Percentiles rank a stretch among this genome's conserved stretches.
These are phyloP conservation scores for Gila robusta DNA, from an alignment of 2,797 vertebrate genomes.

Conservation along the genomic window DNA sequence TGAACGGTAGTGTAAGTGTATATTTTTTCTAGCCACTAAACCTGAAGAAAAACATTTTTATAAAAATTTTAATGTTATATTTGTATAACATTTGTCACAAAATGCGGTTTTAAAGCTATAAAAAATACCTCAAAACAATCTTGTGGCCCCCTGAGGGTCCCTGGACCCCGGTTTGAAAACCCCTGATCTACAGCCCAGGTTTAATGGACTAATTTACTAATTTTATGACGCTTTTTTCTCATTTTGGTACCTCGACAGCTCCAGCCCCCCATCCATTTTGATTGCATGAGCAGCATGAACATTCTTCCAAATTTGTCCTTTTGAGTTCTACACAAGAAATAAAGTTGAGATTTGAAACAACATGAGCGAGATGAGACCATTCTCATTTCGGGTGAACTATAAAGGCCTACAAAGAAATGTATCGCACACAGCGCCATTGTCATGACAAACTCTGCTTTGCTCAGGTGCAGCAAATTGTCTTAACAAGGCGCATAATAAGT, in stretches of 20 bases:
- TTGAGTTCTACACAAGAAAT: background rate
- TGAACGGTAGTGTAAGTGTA: background rate
- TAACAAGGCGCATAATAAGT: constrained; percentile 53
- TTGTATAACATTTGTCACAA: background rate
- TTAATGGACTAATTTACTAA: background rate
- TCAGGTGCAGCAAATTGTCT: constrained; percentile 49
- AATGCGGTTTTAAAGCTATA: background rate
- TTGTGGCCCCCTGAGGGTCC: background rate
- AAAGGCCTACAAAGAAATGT: background rate
- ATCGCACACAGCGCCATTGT: background rate
- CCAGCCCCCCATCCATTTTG: background rate
- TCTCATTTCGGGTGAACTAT: background rate
- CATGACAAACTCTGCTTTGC: constrained; percentile 30
- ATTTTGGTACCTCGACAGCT: background rate
- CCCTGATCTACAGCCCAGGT: background rate
- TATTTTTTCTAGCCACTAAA: background rate
- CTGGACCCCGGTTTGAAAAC: background rate
- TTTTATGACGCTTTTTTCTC: background rate
- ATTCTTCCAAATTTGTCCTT: background rate
- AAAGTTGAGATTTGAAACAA: background rate
- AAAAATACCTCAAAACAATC: background rate
- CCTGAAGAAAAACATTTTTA: background rate
- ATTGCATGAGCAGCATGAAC: background rate
- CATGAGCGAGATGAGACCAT: background rate
- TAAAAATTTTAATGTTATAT: background rate